A percentile compares a stretch with the other conserved stretches of the same genome.
These are phyloP conservation scores for Falco rusticolus DNA, from an alignment of 2,797 vertebrate species.

Conservation along the genomic window DNA sequence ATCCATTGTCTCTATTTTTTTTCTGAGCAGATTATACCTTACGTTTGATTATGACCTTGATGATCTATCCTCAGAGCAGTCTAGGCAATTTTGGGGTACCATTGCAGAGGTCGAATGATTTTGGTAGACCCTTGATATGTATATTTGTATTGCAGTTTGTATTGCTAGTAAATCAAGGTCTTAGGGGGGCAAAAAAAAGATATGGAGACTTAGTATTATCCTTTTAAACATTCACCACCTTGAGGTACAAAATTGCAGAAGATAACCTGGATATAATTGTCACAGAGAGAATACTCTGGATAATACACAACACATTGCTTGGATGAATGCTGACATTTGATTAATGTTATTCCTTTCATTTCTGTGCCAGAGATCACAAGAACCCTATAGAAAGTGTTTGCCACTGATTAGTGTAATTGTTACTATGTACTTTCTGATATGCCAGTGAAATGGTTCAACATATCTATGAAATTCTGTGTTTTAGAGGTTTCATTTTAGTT, in stretches of 20 bases:
- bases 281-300: background rate
- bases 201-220: background rate
- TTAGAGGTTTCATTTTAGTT: background rate
- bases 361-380: conserved; percentile 3
- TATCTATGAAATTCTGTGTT: background rate
- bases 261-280: background rate
- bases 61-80: background rate
- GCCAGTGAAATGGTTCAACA: background rate
- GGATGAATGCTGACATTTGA: background rate
- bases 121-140: background rate
- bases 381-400: background rate
- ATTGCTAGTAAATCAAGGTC: background rate
- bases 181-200: too few species aligned
- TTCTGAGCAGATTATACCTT: background rate
- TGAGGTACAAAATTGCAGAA: background rate
- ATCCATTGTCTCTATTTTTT: background rate
- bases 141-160: background rate
- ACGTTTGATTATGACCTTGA: background rate
- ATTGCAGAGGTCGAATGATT: background rate
- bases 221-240: background rate
- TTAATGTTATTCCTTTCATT: conserved; percentile 15
- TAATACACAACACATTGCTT: background rate
- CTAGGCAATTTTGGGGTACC: background rate
- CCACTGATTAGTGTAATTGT: background rate
- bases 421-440: background rate